Conservation (phyloP, 1,140 invertebrate species). For the Tetramorium parvispinum region DNA sequence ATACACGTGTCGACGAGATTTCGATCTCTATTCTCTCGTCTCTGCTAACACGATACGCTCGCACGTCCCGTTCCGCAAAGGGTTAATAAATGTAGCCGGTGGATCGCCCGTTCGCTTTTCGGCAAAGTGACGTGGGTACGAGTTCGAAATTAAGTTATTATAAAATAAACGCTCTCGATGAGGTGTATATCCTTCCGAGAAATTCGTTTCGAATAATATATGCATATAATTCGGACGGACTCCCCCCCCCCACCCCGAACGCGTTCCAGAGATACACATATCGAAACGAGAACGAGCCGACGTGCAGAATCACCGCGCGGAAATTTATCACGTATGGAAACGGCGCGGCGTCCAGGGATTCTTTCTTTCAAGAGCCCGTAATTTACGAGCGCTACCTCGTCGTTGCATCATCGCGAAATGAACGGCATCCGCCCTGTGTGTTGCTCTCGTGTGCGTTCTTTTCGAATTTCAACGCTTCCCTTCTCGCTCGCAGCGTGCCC, state of each 20-base stretch:
- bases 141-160: conserved; percentile 23
- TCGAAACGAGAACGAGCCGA: background rate
- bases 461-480: conserved; percentile 20
- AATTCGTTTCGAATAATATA: background rate
- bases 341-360: background rate
- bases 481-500: background rate
- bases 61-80: conserved; percentile 19
- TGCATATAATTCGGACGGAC: background rate
- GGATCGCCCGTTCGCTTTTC: background rate
- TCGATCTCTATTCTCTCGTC: conserved; percentile 15
- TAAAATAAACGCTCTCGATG: background rate
- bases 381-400: background rate
- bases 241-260: too few species aligned
- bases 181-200: background rate
- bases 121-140: background rate
- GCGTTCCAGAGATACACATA: background rate
- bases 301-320: background rate
- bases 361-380: background rate
- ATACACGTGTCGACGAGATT: conserved; percentile 59
- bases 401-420: conserved; percentile 14
- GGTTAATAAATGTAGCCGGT: conserved; percentile 17
- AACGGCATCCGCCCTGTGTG: background rate
- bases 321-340: background rate
- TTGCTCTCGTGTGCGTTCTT: background rate
- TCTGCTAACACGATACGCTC: background rate